Conservation (phyloP, 2,888 invertebrate genomes). For the Dromius quadrimaculatus region DNA sequence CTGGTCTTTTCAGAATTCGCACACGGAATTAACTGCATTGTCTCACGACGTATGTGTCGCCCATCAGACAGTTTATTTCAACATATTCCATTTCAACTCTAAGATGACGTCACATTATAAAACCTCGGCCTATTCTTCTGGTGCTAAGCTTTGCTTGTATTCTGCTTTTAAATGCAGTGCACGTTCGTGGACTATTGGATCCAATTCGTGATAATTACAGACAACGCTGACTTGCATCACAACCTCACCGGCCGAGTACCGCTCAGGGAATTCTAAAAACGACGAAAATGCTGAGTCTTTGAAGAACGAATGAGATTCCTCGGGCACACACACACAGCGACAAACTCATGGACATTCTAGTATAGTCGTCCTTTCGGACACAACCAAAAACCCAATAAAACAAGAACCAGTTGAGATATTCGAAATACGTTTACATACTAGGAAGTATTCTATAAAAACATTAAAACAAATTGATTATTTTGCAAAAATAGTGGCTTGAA, state of each 20-base stretch:
- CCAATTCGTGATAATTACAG: constrained; percentile 36
- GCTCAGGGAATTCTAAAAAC: constrained; percentile 25
- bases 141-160: no score
- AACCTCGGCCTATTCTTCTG: no score
- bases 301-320: background rate
- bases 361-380: no score
- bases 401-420: no score
- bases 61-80: background rate
- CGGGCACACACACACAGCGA: background rate
- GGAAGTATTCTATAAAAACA: no score
- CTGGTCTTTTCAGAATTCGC: background rate
- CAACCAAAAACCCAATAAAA: no score
- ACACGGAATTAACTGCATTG: constrained; percentile 6
- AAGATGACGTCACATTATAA: background rate
- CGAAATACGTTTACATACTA: no score
- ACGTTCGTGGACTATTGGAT: constrained; percentile 29
- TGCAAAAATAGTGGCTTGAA: no score
- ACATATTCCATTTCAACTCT: background rate
- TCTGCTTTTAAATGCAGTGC: constrained; percentile 11
- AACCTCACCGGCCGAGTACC: constrained; percentile 1
- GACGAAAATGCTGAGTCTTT: constrained; percentile 29
- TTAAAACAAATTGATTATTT: no score
- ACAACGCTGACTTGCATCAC: constrained; percentile 22
- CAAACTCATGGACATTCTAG: no score
- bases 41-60: background rate